Evolutionary conservation across 2,113 vertebrate genomes (phyloP).

Genomic region (Pampusana beccarii): DNA sequence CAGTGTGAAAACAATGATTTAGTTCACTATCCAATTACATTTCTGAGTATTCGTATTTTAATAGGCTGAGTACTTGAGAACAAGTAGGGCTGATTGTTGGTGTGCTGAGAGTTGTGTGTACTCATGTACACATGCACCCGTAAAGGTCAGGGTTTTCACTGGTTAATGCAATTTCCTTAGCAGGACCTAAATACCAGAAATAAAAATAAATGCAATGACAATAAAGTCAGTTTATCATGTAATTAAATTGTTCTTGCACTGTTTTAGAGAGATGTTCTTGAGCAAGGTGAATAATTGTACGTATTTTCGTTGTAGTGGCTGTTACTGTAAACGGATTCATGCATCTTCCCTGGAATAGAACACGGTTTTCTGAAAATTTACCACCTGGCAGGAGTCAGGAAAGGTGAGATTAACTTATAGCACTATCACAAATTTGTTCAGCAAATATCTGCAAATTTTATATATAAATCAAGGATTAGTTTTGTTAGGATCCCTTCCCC

Average conservation of each 20-base stretch:
- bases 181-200: not conserved
- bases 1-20: constrained; percentile 42
- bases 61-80: constrained; percentile 28
- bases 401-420: not conserved
- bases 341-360: not conserved
- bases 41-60: constrained; percentile 24
- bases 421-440: not conserved
- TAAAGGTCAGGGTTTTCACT: not conserved
- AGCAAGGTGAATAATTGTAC: not conserved
- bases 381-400: not conserved
- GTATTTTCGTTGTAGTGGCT: not conserved
- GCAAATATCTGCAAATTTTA: not conserved
- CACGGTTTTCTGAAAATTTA: not conserved
- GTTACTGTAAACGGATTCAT: not conserved
- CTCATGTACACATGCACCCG: not conserved
- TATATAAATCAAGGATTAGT: not conserved
- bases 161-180: not conserved
- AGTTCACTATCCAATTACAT: constrained; percentile 33
- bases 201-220: not conserved
- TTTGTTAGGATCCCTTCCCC: not conserved
- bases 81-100: not conserved
- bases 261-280: not conserved
- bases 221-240: not conserved
- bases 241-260: not conserved
- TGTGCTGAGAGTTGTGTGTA: not conserved